Evolutionary conservation across 2,888 invertebrate genomes (phyloP), one percentile per base, ranked within the genome.

Genomic region (Aporophyla lueneburgensis): DNA sequence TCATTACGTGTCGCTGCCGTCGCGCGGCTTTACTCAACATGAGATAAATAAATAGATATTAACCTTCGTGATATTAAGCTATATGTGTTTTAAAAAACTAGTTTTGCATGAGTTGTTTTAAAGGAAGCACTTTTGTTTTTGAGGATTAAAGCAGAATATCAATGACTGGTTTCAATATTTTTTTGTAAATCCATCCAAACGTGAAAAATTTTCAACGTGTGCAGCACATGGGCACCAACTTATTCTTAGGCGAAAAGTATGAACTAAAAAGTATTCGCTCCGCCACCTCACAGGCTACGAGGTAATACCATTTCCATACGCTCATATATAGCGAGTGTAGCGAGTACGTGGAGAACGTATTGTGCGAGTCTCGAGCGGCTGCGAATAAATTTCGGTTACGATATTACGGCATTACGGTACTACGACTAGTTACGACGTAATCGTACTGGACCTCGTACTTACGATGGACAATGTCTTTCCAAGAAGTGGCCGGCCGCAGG

Each of bases 331-430:
- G 49, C 16, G 49, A 49, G 49, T 49, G 51, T 58, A 68, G 14
- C 33, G 65, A 53, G 73, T 65, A 69, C 79, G 69, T 66, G 78
- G n/a, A 16, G 74, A 24, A 56, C 51, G 54, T 61, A 56, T 56
- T 59, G 78, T 61, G n/a, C 24, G 76, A 49, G 51, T 43, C 27
- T 46, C 16, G 49, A 43, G 66, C 58, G 63, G n/a, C 59, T 33
- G 54, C 65, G 63, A 54, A 69, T 78, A 73, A 54, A 79, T 78
- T 43, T 65, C 58, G 63, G 68, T 69, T 72, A 61, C 54, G 16
- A 40, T 1, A 66, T 70, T 54, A 72, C 67, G 49, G 49, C 24
- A 53, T 65, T 43, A 72, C 63, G 58, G 51, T 16, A 27, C 24
- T 58, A 58, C 73, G 51, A 33, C 58, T 56, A 56, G 79, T 78